Conservation (phyloP, 1,140 invertebrate genomes). For the Condylostylus longicornis region DNA sequence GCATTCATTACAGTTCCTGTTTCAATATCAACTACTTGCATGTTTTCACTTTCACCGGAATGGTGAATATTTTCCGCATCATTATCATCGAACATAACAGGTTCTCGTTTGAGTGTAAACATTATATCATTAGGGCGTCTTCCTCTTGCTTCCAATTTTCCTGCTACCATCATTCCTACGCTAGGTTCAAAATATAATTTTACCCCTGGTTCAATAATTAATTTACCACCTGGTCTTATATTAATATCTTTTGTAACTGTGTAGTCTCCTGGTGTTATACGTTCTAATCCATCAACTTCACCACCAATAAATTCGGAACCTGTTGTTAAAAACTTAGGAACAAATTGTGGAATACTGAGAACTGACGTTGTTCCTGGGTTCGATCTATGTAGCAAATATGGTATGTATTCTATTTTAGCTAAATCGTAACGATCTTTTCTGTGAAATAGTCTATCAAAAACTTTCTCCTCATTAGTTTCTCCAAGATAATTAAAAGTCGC, state of each 20-base stretch:
- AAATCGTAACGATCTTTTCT: constrained; percentile 84
- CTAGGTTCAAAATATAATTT: constrained; percentile 74
- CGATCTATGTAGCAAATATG: constrained; percentile 68
- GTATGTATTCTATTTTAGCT: constrained; percentile 71
- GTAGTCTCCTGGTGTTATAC: constrained; percentile 62
- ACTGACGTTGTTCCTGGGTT: constrained; percentile 68
- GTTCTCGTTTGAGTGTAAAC: constrained; percentile 61
- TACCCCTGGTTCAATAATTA: constrained; percentile 75
- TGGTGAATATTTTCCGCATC: constrained; percentile 34
- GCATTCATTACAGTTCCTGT: constrained; percentile 37
- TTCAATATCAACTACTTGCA: constrained; percentile 34
- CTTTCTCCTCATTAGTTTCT: constrained; percentile 53
- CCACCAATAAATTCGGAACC: constrained; percentile 62
- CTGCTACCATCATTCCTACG: constrained; percentile 93
- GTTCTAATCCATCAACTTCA: constrained; percentile 75
- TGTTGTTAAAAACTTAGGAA: constrained; percentile 55
- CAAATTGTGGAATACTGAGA: constrained; percentile 52
- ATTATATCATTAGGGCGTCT: constrained; percentile 57
- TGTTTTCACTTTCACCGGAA: constrained; percentile 29
- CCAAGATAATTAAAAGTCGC: constrained; percentile 92
- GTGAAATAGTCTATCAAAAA: constrained; percentile 72
- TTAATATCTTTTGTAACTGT: constrained; percentile 80
- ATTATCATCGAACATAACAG: constrained; percentile 44
- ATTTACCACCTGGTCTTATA: constrained; percentile 69
- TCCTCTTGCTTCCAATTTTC: constrained; percentile 69